A percentile compares a stretch with the other conserved stretches of the same genome.
phyloP scores from a whole-genome alignment of 2,113 vertebrate species.

The Menura novaehollandiae region DNA sequence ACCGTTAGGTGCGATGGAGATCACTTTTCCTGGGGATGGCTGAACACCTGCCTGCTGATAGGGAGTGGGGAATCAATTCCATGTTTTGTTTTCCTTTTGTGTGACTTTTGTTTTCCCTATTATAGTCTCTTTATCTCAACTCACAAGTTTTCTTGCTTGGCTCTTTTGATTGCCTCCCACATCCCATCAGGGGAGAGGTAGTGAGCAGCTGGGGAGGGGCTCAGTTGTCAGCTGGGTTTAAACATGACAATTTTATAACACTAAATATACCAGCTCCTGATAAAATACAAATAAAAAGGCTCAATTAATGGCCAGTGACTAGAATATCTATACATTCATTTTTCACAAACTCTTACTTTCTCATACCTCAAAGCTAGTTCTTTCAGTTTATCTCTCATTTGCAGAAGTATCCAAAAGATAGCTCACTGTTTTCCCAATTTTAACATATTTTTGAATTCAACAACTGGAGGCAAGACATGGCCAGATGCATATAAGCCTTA shows the following conservation, averaged over 20 bases:
- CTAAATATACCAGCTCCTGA: not conserved
- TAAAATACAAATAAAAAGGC: not conserved
- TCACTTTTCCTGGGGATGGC: not conserved
- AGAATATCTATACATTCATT: not conserved
- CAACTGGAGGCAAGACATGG: not conserved
- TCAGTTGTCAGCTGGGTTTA: not conserved
- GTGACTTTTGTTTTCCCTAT: not conserved
- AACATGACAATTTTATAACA: not conserved
- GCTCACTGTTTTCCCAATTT: not conserved
- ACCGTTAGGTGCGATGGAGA: not conserved
- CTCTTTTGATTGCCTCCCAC: not conserved
- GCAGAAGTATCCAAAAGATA: not conserved
- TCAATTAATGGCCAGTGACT: not conserved
- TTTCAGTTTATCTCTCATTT: not conserved
- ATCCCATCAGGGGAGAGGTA: not conserved
- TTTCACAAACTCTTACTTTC: not conserved
- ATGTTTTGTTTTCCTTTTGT: not conserved
- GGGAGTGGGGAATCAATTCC: not conserved
- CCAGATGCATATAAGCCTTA: not conserved
- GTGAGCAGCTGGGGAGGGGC: not conserved
- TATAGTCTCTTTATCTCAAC: not conserved
- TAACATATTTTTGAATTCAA: not conserved
- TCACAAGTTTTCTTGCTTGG: not conserved
- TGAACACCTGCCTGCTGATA: not conserved
- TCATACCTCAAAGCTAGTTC: not conserved